Evolutionary conservation across 2,888 invertebrate species (phyloP).

Genomic region (Himalopsyche japonica): DNA sequence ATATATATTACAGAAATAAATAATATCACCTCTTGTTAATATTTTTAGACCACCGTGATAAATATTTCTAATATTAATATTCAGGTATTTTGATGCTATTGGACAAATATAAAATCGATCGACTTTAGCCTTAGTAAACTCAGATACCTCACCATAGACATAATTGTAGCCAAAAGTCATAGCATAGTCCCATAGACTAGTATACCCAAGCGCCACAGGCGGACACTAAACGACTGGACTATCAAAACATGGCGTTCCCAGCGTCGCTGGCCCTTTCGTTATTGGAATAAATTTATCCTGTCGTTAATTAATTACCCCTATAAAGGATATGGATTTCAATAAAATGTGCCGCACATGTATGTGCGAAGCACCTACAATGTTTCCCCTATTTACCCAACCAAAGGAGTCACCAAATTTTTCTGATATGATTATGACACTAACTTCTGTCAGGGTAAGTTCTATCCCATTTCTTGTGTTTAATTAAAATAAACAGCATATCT

Average conservation of each 20-base stretch:
- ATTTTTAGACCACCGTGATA: no score
- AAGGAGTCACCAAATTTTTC: slow-evolving; percentile 41
- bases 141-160: no score
- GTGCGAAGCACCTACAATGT: slow-evolving; percentile 21
- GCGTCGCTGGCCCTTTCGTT: background rate
- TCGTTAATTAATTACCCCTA: background rate
- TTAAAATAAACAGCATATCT: background rate
- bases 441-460: slow-evolving; percentile 43
- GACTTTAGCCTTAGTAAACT: no score
- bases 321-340: slow-evolving; percentile 14
- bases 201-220: no score
- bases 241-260: background rate
- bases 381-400: slow-evolving; percentile 6
- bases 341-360: slow-evolving; percentile 31
- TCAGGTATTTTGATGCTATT: no score
- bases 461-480: background rate
- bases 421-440: slow-evolving; percentile 43
- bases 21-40: no score
- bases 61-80: no score
- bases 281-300: background rate
- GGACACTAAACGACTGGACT: background rate
- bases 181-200: no score
- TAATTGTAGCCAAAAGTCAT: no score
- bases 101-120: no score
- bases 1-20: no score